Evolutionary conservation across 2,797 vertebrate species (phyloP).

Genomic region (Gallinago solitaria): DNA sequence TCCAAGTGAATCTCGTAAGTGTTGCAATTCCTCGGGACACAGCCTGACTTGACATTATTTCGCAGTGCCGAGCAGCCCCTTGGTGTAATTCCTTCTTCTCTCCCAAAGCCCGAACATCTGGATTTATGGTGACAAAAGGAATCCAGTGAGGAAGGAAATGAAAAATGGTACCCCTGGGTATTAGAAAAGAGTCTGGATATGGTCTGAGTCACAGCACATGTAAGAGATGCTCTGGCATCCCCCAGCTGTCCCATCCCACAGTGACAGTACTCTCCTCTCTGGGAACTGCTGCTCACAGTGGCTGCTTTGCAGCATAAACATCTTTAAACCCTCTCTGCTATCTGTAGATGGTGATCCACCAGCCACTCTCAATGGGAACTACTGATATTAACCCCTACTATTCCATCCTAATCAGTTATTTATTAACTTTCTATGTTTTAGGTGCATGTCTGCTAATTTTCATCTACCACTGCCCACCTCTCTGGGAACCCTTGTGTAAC

Average conservation of each 20-base stretch:
- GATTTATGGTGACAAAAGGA: slow-evolving; percentile 13
- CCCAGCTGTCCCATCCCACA: background rate
- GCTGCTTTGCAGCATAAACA: background rate
- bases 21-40: background rate
- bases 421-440: background rate
- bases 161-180: background rate
- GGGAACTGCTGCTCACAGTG: background rate
- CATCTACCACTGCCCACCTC: background rate
- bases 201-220: background rate
- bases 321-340: background rate
- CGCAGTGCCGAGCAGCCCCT: background rate
- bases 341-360: background rate
- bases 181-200: background rate
- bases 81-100: background rate
- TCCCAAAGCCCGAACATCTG: slow-evolving; percentile 6
- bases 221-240: background rate
- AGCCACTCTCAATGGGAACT: background rate
- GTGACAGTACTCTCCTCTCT: background rate
- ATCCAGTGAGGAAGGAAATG: background rate
- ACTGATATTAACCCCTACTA: background rate
- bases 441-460: background rate
- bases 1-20: background rate
- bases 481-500: background rate
- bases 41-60: background rate
- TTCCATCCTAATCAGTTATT: background rate